phyloP scores from a whole-genome alignment of 2,113 vertebrate species.

The Rhinogobius similis region DNA sequence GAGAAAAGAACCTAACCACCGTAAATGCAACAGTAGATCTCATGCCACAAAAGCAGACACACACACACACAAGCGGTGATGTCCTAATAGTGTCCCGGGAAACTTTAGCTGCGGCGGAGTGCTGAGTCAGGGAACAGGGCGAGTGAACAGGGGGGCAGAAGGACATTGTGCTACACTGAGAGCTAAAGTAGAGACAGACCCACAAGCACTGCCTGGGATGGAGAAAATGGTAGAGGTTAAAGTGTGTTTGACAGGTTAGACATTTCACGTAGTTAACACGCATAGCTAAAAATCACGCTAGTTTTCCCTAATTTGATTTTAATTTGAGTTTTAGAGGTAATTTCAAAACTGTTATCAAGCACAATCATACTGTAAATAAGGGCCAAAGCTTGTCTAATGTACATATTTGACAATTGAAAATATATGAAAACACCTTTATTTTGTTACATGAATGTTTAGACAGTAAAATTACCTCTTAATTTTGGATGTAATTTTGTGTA shows the following conservation, averaged over 20 bases:
- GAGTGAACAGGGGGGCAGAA: conserved; percentile 44
- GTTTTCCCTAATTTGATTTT: too few relatives aligned
- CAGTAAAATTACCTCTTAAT: too few relatives aligned
- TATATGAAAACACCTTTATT: too few relatives aligned
- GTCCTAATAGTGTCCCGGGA: conserved; percentile 74
- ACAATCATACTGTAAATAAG: neutral
- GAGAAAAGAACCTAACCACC: conserved; percentile 64
- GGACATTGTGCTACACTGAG: conserved; percentile 56
- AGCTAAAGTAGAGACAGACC: conserved; percentile 41
- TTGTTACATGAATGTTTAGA: too few relatives aligned
- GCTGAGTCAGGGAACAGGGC: conserved; percentile 76
- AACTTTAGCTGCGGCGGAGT: conserved; percentile 72
- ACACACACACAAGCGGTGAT: conserved; percentile 41
- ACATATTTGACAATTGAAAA: neutral
- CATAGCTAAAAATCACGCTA: too few relatives aligned
- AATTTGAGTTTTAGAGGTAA: too few relatives aligned
- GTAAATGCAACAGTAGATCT: conserved; percentile 71
- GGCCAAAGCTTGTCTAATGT: neutral
- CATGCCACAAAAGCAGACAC: conserved; percentile 43
- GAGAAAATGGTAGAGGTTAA: conserved; percentile 31
- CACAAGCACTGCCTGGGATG: conserved; percentile 20
- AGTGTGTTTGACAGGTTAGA: neutral
- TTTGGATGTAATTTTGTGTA: too few relatives aligned
- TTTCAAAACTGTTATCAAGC: too few relatives aligned
- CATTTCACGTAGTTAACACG: neutral